Percentiles rank a stretch among this genome's conserved stretches.
Evolutionary conservation across 2,113 vertebrate genomes (phyloP).

Genomic region (Lipophrys pholis): DNA sequence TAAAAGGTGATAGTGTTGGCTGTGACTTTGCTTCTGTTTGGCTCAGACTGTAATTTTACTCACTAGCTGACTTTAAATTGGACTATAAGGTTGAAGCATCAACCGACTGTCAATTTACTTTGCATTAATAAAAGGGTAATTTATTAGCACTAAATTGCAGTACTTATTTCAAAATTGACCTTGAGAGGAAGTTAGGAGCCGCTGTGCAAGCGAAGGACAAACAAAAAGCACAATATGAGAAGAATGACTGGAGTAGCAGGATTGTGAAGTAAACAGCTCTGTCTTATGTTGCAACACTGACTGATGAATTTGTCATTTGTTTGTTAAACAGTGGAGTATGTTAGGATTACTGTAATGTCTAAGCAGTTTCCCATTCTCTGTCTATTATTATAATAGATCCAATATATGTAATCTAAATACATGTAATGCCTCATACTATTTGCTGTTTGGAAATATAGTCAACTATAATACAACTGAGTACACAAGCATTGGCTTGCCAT

Average conservation of each 20-base stretch:
- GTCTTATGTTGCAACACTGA: constrained; percentile 24
- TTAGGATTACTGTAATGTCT: constrained; percentile 16
- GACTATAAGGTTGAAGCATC: constrained; percentile 9
- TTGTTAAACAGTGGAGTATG: constrained; percentile 10
- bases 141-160: constrained; percentile 22
- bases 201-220: constrained; percentile 33
- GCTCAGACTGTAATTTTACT: constrained; percentile 8
- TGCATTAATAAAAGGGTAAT: constrained; percentile 20
- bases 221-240: constrained; percentile 9
- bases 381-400: background rate
- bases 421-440: background rate
- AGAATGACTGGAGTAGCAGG: constrained; percentile 4
- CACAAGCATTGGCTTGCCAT: background rate
- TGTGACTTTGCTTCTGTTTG: constrained; percentile 1
- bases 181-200: constrained; percentile 44
- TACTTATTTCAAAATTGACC: constrained; percentile 43
- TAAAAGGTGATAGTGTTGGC: background rate
- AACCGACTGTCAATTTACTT: constrained; percentile 16
- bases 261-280: constrained; percentile 41
- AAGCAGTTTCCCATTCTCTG: constrained; percentile 7
- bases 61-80: constrained; percentile 20
- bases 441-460: constrained; percentile 13
- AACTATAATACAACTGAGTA: background rate
- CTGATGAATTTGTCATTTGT: constrained; percentile 44
- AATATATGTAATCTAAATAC: constrained; percentile 6